Base-by-base conservation (phyloP, 92 coral and sea anemone genomes). In the Metridium senile region DNA sequence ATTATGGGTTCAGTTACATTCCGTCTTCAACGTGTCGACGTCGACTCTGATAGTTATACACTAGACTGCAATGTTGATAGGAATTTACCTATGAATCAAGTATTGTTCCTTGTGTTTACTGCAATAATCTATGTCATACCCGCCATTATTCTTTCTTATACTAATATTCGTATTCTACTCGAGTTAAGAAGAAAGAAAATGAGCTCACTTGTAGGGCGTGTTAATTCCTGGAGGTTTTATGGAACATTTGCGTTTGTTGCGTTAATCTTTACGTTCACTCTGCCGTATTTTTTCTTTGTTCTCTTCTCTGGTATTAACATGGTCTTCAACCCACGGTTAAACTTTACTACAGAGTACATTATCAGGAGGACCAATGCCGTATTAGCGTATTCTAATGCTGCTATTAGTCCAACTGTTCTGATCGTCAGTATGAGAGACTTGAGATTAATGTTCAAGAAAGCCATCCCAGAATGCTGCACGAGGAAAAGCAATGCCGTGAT, bases 41-140 rank as follows among this genome's bases (percentile, higher is more conserved):
- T 3, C 69, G 69, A 20, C 45, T 6, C 33, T 17, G 69, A 63
- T 63, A 7, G 21, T 25, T 63, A 27, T 20, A 63, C 69, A 3
- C 29, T 63, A 10, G 69, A 17, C 29, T 63, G 69, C 69, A 13
- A 6, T 7, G 21, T 2, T 63, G 69, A 63, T 20, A 33, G 21
- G 1, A 63, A 9, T 9, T 3, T 13, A 11, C 20, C 69, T 33
- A 63, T 33, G 7, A 11, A 63, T 29, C 7, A 27, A 63, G 33
- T 63, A 2, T 17, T 63, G 33, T 28, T 63, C 19, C 30, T 63
- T 3, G 45, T 3, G 1, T 63, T 63, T 25, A 25, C 45, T 10
- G 69, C 21, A 29, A 63, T 63, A 6, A 63, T 63, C 3, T 27
- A 63, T 29, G 35, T 63, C 1, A 63, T 63, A 7, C 69, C 69